Percentiles rank a stretch among this genome's conserved stretches.
phyloP scores from a whole-genome alignment of 2,888 invertebrate species.

The Eudemis profundana region DNA sequence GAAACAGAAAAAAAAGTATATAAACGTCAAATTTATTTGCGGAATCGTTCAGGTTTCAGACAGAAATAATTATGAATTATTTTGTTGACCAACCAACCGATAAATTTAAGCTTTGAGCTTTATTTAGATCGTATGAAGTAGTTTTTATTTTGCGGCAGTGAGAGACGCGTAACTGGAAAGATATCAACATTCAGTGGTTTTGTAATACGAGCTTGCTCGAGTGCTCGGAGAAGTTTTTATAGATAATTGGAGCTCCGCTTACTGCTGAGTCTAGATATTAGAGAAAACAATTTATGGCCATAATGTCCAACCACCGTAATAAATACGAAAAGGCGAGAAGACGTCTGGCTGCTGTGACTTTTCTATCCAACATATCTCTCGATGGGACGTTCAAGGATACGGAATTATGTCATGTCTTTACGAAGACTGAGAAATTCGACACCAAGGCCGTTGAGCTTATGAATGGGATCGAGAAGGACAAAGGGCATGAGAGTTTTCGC shows the following conservation, averaged over 20 bases:
- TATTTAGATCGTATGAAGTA: slow-evolving; percentile 13
- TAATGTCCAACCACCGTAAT: slow-evolving; percentile 71
- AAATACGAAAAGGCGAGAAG: slow-evolving; percentile 90
- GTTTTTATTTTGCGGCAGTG: slow-evolving; percentile 1
- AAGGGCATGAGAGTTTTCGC: slow-evolving; percentile 62
- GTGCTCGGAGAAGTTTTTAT: slow-evolving; percentile 3
- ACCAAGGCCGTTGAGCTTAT: slow-evolving; percentile 56
- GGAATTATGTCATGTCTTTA: slow-evolving; percentile 66
- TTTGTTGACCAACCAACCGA: slow-evolving; percentile 17
- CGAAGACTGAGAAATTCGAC: slow-evolving; percentile 62
- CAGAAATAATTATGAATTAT: slow-evolving; percentile 39
- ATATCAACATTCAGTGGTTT: slow-evolving; percentile 21
- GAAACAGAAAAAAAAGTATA: not conserved
- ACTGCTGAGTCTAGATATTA: not conserved
- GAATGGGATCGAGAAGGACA: slow-evolving; percentile 62
- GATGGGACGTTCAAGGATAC: slow-evolving; percentile 94
- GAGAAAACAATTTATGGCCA: no score
- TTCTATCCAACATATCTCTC: slow-evolving; percentile 97
- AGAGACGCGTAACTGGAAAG: slow-evolving; percentile 8
- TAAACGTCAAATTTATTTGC: slow-evolving; percentile 37
- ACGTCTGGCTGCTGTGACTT: slow-evolving; percentile 96
- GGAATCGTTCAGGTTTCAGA: slow-evolving; percentile 28
- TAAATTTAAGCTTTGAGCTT: slow-evolving; percentile 27
- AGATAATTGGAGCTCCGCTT: not conserved
- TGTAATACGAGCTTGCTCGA: slow-evolving; percentile 15